Percentiles rank a stretch among this genome's conserved stretches.
These are phyloP conservation scores for Euwallacea similis DNA, from an alignment of 1,140 invertebrate species.

Conservation along the genomic window DNA sequence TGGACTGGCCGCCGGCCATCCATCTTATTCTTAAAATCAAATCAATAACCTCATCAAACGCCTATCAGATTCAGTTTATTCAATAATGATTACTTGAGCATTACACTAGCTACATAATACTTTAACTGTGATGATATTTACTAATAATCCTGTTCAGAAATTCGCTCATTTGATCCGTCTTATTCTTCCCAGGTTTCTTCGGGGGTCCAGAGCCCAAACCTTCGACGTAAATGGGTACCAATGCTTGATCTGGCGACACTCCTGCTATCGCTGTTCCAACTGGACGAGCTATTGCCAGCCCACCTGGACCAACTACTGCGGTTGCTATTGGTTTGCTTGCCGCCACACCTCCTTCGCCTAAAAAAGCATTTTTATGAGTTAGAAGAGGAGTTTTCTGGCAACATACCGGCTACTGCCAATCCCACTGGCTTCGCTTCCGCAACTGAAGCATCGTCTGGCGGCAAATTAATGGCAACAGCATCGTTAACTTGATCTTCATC, in stretches of 20 bases:
- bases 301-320: constrained; percentile 66
- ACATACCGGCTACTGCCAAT: constrained; percentile 56
- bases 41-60: too few species aligned
- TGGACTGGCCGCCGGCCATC: too few species aligned
- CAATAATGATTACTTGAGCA: too few species aligned
- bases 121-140: constrained; percentile 46
- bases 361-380: constrained; percentile 5
- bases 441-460: constrained; percentile 61
- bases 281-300: constrained; percentile 67
- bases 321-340: constrained; percentile 68
- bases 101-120: too few species aligned
- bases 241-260: constrained; percentile 58
- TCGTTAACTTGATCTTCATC: constrained; percentile 58
- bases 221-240: constrained; percentile 48
- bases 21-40: too few species aligned
- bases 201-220: constrained; percentile 36
- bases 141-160: constrained; percentile 49
- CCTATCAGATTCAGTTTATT: too few species aligned
- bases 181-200: constrained; percentile 35
- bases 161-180: constrained; percentile 42
- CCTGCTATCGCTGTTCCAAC: constrained; percentile 72
- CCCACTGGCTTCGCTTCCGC: constrained; percentile 73
- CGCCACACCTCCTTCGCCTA: constrained; percentile 66
- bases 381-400: background rate
- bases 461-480: constrained; percentile 55